These are phyloP conservation scores for Lissocephala sabroskyi DNA, from an alignment of 2,888 invertebrate species.

Conservation along the genomic window DNA sequence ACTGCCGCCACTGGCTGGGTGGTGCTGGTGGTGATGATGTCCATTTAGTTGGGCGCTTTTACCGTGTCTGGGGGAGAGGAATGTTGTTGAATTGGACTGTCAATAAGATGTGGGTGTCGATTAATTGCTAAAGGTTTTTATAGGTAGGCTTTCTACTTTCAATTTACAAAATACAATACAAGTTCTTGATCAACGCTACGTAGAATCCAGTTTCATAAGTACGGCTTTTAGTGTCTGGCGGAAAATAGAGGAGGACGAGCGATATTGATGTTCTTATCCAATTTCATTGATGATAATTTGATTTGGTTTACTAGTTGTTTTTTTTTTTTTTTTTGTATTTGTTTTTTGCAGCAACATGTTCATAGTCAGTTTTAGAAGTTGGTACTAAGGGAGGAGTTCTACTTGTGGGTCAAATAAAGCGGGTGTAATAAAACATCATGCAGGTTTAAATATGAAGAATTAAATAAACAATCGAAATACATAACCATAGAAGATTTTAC, in stretches of 20 bases:
- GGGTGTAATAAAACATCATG: constrained; percentile 2
- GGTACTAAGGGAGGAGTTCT: constrained; percentile 32
- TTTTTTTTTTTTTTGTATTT: constrained; percentile 16
- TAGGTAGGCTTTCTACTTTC: too few relatives aligned
- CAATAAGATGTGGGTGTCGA: background rate
- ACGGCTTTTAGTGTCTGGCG: constrained; percentile 34
- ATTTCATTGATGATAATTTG: constrained; percentile 44
- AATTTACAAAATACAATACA: background rate
- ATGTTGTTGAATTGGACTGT: too few relatives aligned
- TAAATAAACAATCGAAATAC: too few relatives aligned
- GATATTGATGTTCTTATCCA: constrained; percentile 51
- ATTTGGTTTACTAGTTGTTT: constrained; percentile 12
- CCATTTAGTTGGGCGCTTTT: constrained; percentile 58
- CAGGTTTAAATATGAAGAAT: too few relatives aligned
- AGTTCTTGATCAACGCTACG: constrained; percentile 38
- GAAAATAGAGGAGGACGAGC: constrained; percentile 49
- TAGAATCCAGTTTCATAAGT: constrained; percentile 46
- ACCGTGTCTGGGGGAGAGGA: constrained; percentile 67
- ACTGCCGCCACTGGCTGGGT: constrained; percentile 24
- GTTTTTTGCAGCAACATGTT: constrained; percentile 61
- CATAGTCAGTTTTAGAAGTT: constrained; percentile 62
- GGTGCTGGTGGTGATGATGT: constrained; percentile 32
- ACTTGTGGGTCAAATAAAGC: background rate
- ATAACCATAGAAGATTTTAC: background rate
- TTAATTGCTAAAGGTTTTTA: background rate